These are phyloP conservation scores for Eupleurogrammus muticus DNA, from an alignment of 2,797 vertebrate species.

Conservation along the genomic window DNA sequence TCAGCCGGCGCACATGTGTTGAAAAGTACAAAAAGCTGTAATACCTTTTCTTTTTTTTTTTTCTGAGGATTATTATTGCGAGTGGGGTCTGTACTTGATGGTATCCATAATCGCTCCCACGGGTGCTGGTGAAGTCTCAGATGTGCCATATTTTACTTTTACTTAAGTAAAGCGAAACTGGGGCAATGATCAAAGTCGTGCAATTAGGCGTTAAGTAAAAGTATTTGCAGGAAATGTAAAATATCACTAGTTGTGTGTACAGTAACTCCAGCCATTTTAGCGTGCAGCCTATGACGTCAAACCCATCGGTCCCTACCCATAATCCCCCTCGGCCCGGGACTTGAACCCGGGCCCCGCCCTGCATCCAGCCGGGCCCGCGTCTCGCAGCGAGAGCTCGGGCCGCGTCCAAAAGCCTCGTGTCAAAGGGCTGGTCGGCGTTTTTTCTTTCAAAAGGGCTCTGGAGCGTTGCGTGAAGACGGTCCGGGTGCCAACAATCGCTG, in stretches of 20 bases:
- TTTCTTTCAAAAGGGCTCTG: constrained; percentile 41
- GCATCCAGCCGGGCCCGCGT: constrained; percentile 20
- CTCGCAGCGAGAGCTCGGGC: constrained; percentile 26
- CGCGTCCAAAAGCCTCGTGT: constrained; percentile 48
- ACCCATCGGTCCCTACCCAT: constrained; percentile 26
- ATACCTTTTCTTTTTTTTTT: neutral
- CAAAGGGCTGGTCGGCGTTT: constrained; percentile 60
- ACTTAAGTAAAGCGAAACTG: neutral
- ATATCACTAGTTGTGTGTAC: neutral
- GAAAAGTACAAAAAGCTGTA: neutral
- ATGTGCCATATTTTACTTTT: neutral
- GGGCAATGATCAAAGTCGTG: neutral
- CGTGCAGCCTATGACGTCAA: constrained; percentile 18
- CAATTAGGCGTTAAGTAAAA: neutral
- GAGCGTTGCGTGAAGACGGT: constrained; percentile 20
- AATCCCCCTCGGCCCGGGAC: constrained; percentile 29
- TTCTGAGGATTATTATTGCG: neutral
- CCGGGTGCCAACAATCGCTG: constrained; percentile 51
- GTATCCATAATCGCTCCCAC: constrained; percentile 1
- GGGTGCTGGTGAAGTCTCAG: constrained; percentile 1
- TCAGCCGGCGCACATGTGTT: constrained; percentile 18
- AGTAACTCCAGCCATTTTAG: neutral
- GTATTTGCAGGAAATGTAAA: too few relatives aligned
- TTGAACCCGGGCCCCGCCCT: constrained; percentile 34
- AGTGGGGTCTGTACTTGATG: constrained; percentile 1